Base-by-base conservation (phyloP, 2,113 vertebrate species). In the Apaloderma vittatum region DNA sequence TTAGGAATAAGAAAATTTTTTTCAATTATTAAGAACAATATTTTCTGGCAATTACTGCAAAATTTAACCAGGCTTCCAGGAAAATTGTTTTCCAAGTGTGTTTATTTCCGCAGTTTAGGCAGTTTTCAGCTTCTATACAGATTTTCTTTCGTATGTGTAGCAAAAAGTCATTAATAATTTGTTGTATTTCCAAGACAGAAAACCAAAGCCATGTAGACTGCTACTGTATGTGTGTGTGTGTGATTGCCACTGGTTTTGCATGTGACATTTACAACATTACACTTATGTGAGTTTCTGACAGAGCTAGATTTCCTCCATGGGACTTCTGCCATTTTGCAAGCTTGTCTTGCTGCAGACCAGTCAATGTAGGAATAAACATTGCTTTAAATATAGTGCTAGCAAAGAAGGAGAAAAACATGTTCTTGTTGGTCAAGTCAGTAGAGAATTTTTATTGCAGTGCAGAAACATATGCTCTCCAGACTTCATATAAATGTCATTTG, bases 181-280 rank as follows among this genome's bases (percentile, higher is more conserved):
- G 15, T 22, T 52, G 4, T 19, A 36, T 66, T 73, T 58, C 11
- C 15, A 77, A 91, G 24, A 3, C 84, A 71, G n/a, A 68, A 66
- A 93, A 27, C 3, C 46, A 54, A 45, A 49, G 2, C 19, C 13
- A 5, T 24, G 17, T 46, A 67, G 22, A 9, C 21, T 81, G 22
- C 2, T 36, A 14, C n/a, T 9, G 17, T 29, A 3, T 34, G n/a
- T 11, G 13, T 36, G 4, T 17, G 8, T 8, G 2, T 6, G 15
- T 0, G 7, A 2, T 0, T 15, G 2, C 37, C 34, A 66, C 26
- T 72, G 3, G 12, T 3, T 13, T 3, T 0, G 0, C 12, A 7
- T 18, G n/a, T 24, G 21, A 49, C 0, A 0, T 29, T 75, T 40
- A 26, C 5, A 32, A 8, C 8, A 29, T 9, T 8, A 5, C 23